Base-by-base conservation (phyloP, 2,113 vertebrate species). In the Platycercus adscitus region DNA sequence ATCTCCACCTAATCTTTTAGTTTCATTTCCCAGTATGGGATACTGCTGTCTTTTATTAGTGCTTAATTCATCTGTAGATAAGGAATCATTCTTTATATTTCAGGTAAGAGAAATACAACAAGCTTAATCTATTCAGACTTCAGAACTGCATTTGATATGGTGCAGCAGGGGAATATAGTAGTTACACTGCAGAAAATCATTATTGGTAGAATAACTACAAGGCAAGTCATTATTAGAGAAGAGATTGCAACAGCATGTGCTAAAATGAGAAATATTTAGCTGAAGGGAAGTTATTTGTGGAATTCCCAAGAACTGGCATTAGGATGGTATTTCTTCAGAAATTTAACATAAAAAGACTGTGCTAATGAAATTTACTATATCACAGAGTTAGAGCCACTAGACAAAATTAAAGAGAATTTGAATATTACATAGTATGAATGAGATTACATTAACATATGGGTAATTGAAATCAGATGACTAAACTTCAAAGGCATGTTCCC, bases 221-320 rank as follows among this genome's bases (percentile, higher is more conserved):
- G 81, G 79, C 44, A 95, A 91, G 14, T 83, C 75, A 69, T 91
- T 41, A 96, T 90, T 93, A 91, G 49, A 89, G 81, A 81, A 66
- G 23, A 89, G 63, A 89, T 85, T 94, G 91, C 76, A 90, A 66
- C 28, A 63, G 63, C 52, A 49, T 69, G 25, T 70, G 58, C 70
- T 77, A 86, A 93, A 95, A 80, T 55, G 25, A 89, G 85, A 89
- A 91, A 80, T 91, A 95, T 87, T 91, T 89, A 89, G n/a, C 85
- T 80, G 56, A 88, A 91, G 44, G 39, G 20, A 93, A 82, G 8
- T 88, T 91, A 70, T 80, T 80, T 89, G 71, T 89, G 35, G 66
- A 90, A 83, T 88, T 96, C 63, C 94, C 71, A 88, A 63, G 75
- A 88, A 65, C 37, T 41, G 53, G 10, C 13, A 80, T 56, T 33